Conservation (phyloP, 2,888 invertebrate species). For the Dinocampus coccinellae region DNA sequence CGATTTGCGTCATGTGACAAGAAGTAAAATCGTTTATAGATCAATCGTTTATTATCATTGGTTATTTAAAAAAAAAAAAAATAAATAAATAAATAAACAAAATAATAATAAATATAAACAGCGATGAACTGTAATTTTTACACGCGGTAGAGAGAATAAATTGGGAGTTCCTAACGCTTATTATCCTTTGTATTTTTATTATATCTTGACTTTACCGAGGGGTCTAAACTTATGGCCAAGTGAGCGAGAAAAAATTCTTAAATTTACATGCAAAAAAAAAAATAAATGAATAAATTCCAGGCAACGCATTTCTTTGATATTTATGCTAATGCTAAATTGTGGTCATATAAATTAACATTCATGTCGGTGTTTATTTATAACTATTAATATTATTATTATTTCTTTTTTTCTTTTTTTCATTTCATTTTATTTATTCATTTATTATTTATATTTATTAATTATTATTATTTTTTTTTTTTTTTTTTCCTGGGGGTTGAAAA, state of each 20-base stretch:
- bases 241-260: too few relatives aligned
- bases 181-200: too few relatives aligned
- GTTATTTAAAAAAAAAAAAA: neutral
- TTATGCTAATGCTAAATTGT: constrained; percentile 25
- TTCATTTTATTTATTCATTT: too few relatives aligned
- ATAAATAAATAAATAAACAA: neutral
- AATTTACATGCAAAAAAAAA: constrained; percentile 9
- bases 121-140: neutral
- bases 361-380: constrained; percentile 6
- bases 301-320: constrained; percentile 15
- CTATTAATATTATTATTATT: too few relatives aligned
- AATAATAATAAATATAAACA: neutral
- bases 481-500: neutral
- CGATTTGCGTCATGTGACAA: constrained; percentile 23
- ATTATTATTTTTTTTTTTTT: constrained; percentile 13
- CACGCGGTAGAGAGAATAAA: too few relatives aligned
- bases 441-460: too few relatives aligned
- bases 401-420: neutral
- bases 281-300: neutral
- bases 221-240: too few relatives aligned
- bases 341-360: neutral
- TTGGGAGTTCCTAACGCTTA: too few relatives aligned
- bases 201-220: too few relatives aligned
- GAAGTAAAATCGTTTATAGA: constrained; percentile 29
- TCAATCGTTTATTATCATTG: constrained; percentile 33